Conservation (phyloP, 2,888 invertebrate species). For the Microchrysa polita region DNA sequence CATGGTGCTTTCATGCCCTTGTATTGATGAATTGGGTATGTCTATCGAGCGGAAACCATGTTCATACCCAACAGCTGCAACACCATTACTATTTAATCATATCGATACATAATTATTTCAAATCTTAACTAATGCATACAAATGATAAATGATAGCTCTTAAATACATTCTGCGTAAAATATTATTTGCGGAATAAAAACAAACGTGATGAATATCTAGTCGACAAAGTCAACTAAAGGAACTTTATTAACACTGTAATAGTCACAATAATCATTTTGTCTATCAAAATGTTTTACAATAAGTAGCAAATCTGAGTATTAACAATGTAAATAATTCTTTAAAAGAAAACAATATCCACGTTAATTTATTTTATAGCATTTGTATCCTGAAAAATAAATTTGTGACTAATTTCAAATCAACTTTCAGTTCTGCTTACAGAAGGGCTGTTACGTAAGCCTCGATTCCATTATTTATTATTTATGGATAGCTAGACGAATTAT, state of each 20-base stretch:
- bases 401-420: no score
- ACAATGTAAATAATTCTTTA: no score
- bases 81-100: conserved; percentile 61
- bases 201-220: conserved; percentile 38
- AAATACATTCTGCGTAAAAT: not conserved
- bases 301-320: not conserved
- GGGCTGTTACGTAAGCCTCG: no score
- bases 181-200: not conserved
- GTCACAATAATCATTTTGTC: not conserved
- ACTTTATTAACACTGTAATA: not conserved
- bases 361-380: no score
- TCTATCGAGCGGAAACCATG: conserved; percentile 57
- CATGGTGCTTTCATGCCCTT: conserved; percentile 60
- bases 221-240: not conserved
- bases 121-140: no score
- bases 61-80: conserved; percentile 60
- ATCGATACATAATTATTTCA: conserved; percentile 55
- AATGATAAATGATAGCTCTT: no score
- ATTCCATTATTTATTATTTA: no score
- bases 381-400: no score
- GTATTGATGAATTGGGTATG: conserved; percentile 57
- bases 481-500: no score
- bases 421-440: no score
- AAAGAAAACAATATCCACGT: no score
- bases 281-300: not conserved